Evolutionary conservation across 1,140 invertebrate species (phyloP).

Genomic region (Lasioglossum albipes): DNA sequence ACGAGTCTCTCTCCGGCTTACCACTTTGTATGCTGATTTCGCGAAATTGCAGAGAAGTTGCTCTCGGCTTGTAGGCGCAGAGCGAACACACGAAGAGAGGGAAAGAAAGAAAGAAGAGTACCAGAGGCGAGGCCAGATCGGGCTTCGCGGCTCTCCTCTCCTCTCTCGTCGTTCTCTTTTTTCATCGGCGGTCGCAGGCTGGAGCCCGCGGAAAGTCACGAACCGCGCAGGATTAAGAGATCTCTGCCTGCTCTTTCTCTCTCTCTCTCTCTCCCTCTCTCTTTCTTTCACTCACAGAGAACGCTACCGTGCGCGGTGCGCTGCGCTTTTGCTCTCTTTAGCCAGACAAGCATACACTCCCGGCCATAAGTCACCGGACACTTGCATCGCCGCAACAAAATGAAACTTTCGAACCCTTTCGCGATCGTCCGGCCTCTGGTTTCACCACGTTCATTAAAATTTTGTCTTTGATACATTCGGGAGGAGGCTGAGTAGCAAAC

Average conservation of each 20-base stretch:
- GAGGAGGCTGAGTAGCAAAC: no score
- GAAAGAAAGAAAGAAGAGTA: constrained; percentile 27
- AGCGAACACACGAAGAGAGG: neutral
- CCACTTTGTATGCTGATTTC: constrained; percentile 47
- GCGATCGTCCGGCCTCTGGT: no score
- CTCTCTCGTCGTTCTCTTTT: constrained; percentile 33
- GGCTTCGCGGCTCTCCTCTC: constrained; percentile 45
- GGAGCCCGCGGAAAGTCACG: constrained; percentile 46
- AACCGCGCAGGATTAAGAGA: constrained; percentile 54
- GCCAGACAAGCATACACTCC: constrained; percentile 18
- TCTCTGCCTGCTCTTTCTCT: neutral
- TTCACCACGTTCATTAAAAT: no score
- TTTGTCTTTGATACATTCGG: no score
- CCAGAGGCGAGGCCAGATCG: constrained; percentile 46
- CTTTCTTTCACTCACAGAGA: neutral
- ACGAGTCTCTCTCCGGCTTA: neutral
- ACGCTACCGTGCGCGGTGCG: constrained; percentile 23
- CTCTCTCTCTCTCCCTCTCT: no score
- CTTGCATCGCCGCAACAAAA: neutral
- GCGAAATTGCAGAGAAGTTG: constrained; percentile 57
- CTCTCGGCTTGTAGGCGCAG: neutral
- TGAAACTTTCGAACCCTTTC: no score
- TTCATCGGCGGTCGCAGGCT: constrained; percentile 38
- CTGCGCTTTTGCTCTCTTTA: constrained; percentile 23
- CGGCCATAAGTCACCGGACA: constrained; percentile 4